Evolutionary conservation across 2,888 invertebrate genomes (phyloP), one percentile per base, ranked within the genome.

Genomic region (Alitta virens): DNA sequence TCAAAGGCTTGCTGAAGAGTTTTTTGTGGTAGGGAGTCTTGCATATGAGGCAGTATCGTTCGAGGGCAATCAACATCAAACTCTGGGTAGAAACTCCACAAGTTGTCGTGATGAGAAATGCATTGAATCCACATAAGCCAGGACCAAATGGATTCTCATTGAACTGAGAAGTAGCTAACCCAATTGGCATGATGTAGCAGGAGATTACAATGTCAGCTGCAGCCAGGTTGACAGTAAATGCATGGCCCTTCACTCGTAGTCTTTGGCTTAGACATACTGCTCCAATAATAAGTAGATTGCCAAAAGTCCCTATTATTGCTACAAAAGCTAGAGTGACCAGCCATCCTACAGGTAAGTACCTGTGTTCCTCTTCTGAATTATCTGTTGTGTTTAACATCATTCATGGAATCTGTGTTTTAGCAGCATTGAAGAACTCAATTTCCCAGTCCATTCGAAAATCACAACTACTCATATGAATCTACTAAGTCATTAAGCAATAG

Each of bases 111-210:
- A 64, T 46, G 27, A 66, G 50, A 26, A 66, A 66, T 27, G 64
- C 66, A 24, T 66, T 64, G 21, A 63, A 21, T 9, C 61, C 61
- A 40, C 66, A 66, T 25, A 66, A 21, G 9, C 18, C 24, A 14
- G 58, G n/a, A 1, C 50, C 38, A 21, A 63, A 63, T 7, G 58
- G 61, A n/a, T 62, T 40, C 12, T 16, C 24, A 7, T 25, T 18
- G 49, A 27, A 59, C 42, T 56, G 62, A n/a, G 64, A 66, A 1
- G 59, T 43, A 9, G 43, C 64, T 26, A 66, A 46, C 9, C 64
- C 66, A 12, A 59, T 27, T 5, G 66, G 66, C 62, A 66, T 66
- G 53, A 64, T 60, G 56, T 66, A 66, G 16, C 57, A 56, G 23
- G 62, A 58, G 25, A 64, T 49, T 46, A 64, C n/a, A 16, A 66